Base-by-base conservation (phyloP, 2,888 invertebrate genomes). In the Sisyra terminalis region DNA sequence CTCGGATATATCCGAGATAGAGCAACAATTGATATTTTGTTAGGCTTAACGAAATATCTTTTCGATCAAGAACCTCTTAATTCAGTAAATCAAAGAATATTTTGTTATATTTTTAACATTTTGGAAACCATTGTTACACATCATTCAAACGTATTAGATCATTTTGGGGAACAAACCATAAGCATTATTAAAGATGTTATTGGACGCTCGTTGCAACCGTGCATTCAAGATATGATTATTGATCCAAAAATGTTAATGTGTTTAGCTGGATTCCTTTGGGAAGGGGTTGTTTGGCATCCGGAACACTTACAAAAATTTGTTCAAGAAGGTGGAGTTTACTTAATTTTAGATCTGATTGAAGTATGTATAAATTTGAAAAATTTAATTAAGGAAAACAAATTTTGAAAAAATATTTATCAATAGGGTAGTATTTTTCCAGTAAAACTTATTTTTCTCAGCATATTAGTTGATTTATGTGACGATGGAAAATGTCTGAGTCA, bases 251-350 rank as follows among this genome's bases (percentile, higher is more conserved):
- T 65, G 29, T 46, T 64, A n/a, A 52, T 66, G 42, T 55, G 58
- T 13, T 51, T 57, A 9, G 55, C 65, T 15, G 56, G 58, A 41
- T 64, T 60, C 44, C 50, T 65, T 17, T 67, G 68, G 67, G 56
- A 61, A 41, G 54, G 54, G 40, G 48, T 65, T 17, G 44, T 57
- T 2, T 47, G 49, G 44, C 53, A 53, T 40, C 49, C 55, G 3
- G 41, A 34, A 8, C 52, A 50, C 24, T 49, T 58, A 4, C 43
- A 52, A 15, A 45, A 50, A 16, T 68, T 69, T 47, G 48, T 64
- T 3, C 50, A 54, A 17, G 44, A 45, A n/a, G 59, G 59, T 8
- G 66, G 60, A 11, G 48, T 58, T 14, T 63, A 56, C 43, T 30
- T 52, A 5, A 50, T 64, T 11, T 51, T 69, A 30, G 68, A 69